Evolutionary conservation across 2,113 vertebrate species (phyloP), one percentile per base, ranked within the genome.

Genomic region (Prinia subflava): DNA sequence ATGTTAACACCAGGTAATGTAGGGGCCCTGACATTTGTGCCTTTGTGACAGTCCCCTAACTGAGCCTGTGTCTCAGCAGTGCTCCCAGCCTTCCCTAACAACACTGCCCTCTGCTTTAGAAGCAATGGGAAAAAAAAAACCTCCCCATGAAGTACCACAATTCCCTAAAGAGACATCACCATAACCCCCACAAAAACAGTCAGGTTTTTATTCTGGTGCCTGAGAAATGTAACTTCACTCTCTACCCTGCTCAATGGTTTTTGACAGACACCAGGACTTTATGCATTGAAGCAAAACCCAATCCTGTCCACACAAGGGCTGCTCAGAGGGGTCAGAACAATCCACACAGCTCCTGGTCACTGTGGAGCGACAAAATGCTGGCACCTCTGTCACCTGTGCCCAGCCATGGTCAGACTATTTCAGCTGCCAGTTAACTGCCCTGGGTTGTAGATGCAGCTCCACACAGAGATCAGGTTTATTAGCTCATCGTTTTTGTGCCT

Each of bases 101-200:
- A 7, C 69, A 15, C 23, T 39, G 30, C 10, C 37, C 20, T 37
- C 49, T 64, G 37, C 33, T 88, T 76, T 41, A n/a, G 52, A 82
- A 49, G 28, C 13, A 9, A 18, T 68, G 22, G 25, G 37, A 67
- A 64, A 33, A 17, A 87, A 30, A 76, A 22, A 59, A 10, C 7
- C 53, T 10, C 19, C 10, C 25, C 7, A 2, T 1, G 1, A 42
- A 82, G 20, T 10, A 56, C 27, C 30, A 27, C 1, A 6, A 30
- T 10, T 87, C 39, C 23, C 70, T 24, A 19, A 60, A 90, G 59
- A 85, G 41, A 44, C 33, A 59, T 24, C 22, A 76, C 75, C 41
- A 39, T 8, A 60, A 85, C 23, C 11, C 18, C 17, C 41, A 53
- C 56, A 52, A 10, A 33, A 53, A 4, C 23, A 52, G 9, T 7